A percentile compares a stretch with the other conserved stretches of the same genome.
Conservation (phyloP, 2,113 vertebrate genomes). For the Neolamprologus longior region DNA sequence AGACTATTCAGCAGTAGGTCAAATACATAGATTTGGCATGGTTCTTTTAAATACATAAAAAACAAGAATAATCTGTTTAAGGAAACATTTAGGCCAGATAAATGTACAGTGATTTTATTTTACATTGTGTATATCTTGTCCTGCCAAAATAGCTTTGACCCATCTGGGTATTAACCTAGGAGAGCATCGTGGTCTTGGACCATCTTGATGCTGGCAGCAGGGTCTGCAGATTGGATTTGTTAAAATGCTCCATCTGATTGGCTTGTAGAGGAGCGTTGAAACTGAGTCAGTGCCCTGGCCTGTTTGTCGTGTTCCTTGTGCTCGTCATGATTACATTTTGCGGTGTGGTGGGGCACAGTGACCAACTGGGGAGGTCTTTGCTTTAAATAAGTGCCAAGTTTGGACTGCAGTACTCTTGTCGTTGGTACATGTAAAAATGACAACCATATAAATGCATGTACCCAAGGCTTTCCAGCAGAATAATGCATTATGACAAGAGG, state of each 20-base stretch:
- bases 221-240: not conserved
- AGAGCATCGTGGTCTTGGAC: not conserved
- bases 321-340: not conserved
- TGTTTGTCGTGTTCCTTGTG: not conserved
- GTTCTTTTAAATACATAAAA: not conserved
- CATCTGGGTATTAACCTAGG: not conserved
- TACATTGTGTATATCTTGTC: not conserved
- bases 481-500: not conserved
- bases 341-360: not conserved
- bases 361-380: not conserved
- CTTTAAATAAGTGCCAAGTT: not conserved
- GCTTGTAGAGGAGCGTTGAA: not conserved
- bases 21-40: not conserved
- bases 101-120: not conserved
- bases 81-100: not conserved
- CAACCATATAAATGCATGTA: not conserved
- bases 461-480: not conserved
- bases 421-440: not conserved
- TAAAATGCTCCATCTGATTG: not conserved
- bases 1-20: not conserved
- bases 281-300: not conserved
- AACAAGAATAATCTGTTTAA: not conserved
- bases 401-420: not conserved
- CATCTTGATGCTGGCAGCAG: not conserved
- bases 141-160: not conserved